Percentiles rank a stretch among this genome's conserved stretches.
Conservation (phyloP, 2,113 vertebrate genomes). For the Kryptolebias marmoratus region DNA sequence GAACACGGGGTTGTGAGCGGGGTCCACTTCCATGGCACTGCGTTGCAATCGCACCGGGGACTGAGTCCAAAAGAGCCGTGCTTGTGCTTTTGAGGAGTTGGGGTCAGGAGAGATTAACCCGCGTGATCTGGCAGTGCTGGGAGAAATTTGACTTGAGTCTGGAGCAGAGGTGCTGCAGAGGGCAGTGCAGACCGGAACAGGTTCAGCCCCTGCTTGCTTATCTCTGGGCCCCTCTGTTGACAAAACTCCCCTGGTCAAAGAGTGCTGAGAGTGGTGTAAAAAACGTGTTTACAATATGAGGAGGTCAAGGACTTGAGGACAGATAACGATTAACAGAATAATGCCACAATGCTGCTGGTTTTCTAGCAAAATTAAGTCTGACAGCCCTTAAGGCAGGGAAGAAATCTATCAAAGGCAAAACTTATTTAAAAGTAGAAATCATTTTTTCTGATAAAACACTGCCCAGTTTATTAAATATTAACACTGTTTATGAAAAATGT, state of each 20-base stretch:
- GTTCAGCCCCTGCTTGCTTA: slow-evolving; percentile 94
- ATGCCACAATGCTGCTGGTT: slow-evolving; percentile 79
- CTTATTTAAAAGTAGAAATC: not conserved
- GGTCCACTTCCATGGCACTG: slow-evolving; percentile 54
- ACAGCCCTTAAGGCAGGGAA: not conserved
- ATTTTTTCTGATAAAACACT: not conserved
- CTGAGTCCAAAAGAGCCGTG: slow-evolving; percentile 71
- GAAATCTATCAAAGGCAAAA: slow-evolving; percentile 7
- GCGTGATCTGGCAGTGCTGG: slow-evolving; percentile 69
- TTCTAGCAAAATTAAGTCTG: not conserved
- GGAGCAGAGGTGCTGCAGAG: slow-evolving; percentile 91
- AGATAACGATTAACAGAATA: slow-evolving; percentile 97
- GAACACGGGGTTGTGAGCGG: slow-evolving; percentile 57
- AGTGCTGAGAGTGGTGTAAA: slow-evolving; percentile 86
- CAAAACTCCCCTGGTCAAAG: slow-evolving; percentile 88
- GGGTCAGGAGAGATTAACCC: slow-evolving; percentile 80
- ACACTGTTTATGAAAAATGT: slow-evolving; percentile 40
- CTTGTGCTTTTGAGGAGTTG: slow-evolving; percentile 76
- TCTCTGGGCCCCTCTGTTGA: slow-evolving; percentile 92
- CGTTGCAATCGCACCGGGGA: slow-evolving; percentile 52
- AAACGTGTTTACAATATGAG: slow-evolving; percentile 91
- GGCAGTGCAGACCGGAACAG: slow-evolving; percentile 93
- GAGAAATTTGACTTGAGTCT: slow-evolving; percentile 87
- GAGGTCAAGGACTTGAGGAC: slow-evolving; percentile 96
- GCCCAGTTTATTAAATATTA: not conserved